phyloP scores from a whole-genome alignment of 2,113 vertebrate genomes.

The Elephas maximus region DNA sequence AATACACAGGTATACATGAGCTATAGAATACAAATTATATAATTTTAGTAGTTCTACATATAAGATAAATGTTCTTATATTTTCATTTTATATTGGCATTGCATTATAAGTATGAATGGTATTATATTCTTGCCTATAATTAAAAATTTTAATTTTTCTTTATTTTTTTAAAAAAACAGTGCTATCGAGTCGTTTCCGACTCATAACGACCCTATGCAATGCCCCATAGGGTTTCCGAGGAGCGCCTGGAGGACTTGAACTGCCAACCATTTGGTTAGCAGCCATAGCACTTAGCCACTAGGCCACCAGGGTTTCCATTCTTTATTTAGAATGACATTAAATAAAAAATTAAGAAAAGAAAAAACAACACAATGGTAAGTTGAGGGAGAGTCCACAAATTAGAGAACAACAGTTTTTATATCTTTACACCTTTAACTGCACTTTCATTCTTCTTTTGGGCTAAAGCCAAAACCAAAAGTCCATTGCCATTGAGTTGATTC shows the following conservation, averaged over 20 bases:
- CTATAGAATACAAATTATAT: not conserved
- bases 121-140: not conserved
- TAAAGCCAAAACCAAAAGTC: no score
- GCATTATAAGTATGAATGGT: not conserved
- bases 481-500: no score
- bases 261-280: no score
- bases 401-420: not conserved
- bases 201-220: no score
- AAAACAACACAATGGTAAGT: not conserved
- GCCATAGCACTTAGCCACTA: no score
- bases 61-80: not conserved
- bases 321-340: not conserved
- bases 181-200: no score
- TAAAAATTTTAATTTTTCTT: not conserved
- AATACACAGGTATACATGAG: not conserved
- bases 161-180: not conserved
- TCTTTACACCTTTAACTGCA: not conserved
- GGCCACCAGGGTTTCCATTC: not conserved
- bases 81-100: not conserved
- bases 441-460: not conserved
- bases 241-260: no score
- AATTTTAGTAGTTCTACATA: not conserved
- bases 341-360: not conserved
- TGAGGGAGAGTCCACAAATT: not conserved
- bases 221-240: no score